phyloP scores from a whole-genome alignment of 2,797 vertebrate genomes.

The Poecilia velifera region DNA sequence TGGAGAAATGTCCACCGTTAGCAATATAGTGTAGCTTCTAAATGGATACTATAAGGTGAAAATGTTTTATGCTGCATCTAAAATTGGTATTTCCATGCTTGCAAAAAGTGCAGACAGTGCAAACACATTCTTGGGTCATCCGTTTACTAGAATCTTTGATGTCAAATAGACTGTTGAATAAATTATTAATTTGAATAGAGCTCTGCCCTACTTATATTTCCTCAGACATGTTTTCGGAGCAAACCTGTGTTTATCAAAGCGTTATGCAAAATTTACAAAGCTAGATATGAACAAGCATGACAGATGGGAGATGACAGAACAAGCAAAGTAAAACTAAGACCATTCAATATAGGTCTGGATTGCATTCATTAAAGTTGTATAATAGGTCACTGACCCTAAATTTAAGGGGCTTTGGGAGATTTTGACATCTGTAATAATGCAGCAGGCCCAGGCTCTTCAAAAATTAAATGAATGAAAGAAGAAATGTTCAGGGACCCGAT shows the following conservation, averaged over 20 bases:
- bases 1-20: neutral
- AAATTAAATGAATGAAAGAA: neutral
- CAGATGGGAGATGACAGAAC: neutral
- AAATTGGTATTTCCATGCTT: neutral
- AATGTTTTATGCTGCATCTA: neutral
- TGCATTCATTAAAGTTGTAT: neutral
- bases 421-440: neutral
- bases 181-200: neutral
- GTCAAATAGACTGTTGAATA: neutral
- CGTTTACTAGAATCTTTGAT: neutral
- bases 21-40: neutral
- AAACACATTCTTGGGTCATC: neutral
- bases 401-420: neutral
- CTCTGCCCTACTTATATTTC: neutral
- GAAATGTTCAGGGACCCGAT: neutral
- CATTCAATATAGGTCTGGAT: neutral
- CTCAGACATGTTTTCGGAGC: neutral
- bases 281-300: neutral
- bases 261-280: neutral
- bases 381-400: neutral
- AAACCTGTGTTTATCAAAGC: neutral
- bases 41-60: neutral
- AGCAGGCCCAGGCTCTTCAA: neutral
- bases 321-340: neutral
- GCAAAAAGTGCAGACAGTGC: neutral